Conservation (phyloP, 1,140 invertebrate genomes). For the Zaprionus africanus region DNA sequence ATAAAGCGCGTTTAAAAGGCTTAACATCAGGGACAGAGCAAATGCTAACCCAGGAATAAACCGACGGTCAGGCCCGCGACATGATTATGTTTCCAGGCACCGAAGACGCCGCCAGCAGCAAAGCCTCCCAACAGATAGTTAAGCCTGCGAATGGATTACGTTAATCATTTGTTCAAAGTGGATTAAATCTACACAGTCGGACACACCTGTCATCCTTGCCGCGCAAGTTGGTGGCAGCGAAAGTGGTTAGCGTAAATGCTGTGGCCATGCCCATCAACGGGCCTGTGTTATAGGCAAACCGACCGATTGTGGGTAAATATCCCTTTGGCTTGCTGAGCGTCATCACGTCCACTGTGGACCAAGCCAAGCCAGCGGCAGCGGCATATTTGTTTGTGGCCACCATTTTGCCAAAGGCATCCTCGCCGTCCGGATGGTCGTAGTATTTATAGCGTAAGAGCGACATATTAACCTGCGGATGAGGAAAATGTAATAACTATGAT, state of each 20-base stretch:
- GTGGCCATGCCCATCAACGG: conserved; percentile 88
- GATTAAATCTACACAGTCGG: neutral
- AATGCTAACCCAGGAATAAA: conserved; percentile 61
- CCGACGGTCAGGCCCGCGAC: conserved; percentile 68
- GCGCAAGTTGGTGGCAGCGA: conserved; percentile 86
- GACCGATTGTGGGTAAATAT: conserved; percentile 84
- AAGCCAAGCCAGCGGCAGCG: conserved; percentile 84
- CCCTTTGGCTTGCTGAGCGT: conserved; percentile 86
- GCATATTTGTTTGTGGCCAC: conserved; percentile 87
- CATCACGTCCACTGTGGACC: conserved; percentile 86
- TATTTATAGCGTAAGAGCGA: conserved; percentile 85
- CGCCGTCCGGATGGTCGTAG: conserved; percentile 89
- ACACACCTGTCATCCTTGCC: conserved; percentile 87
- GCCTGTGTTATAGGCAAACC: conserved; percentile 85
- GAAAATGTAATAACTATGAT: neutral
- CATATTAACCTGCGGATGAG: conserved; percentile 60
- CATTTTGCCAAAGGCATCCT: conserved; percentile 88
- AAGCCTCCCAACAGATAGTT: conserved; percentile 87
- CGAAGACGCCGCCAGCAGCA: conserved; percentile 86
- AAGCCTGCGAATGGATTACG: conserved; percentile 62
- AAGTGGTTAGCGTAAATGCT: conserved; percentile 87
- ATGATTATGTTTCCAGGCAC: conserved; percentile 85
- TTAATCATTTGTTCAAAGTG: neutral
- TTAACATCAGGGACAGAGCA: neutral
- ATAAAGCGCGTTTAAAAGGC: neutral